Percentiles rank a stretch among this genome's conserved stretches.
phyloP scores from a whole-genome alignment of 2,888 invertebrate species.

The Agrochola litura region DNA sequence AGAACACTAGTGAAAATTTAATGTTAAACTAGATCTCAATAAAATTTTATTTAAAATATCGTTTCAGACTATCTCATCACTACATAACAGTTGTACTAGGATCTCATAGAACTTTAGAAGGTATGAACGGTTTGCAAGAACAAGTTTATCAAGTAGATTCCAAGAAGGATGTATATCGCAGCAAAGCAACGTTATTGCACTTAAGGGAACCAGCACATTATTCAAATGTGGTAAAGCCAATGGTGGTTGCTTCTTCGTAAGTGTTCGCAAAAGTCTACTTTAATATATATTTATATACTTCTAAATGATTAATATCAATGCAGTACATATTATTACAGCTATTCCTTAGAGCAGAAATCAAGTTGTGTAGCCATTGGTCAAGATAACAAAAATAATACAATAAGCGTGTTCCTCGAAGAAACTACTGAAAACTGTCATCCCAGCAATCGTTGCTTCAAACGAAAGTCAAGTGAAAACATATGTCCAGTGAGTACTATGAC shows the following conservation, averaged over 20 bases:
- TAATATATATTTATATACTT: not conserved
- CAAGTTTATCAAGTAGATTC: slow-evolving; percentile 92
- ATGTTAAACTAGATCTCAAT: not conserved
- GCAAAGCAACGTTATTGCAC: slow-evolving; percentile 92
- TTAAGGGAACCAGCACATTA: slow-evolving; percentile 90
- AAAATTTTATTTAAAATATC: slow-evolving; percentile 4
- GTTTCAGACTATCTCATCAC: slow-evolving; percentile 89
- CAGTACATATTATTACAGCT: slow-evolving; percentile 71
- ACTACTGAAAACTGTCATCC: slow-evolving; percentile 86
- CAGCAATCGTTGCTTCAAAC: slow-evolving; percentile 90
- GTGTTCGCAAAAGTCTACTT: slow-evolving; percentile 61
- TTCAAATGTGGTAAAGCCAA: slow-evolving; percentile 92
- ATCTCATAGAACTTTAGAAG: slow-evolving; percentile 91
- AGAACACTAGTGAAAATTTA: not conserved
- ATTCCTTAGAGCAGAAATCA: slow-evolving; percentile 78
- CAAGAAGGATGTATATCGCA: slow-evolving; percentile 89
- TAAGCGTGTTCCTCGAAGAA: slow-evolving; percentile 88
- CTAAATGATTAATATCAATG: slow-evolving; percentile 25
- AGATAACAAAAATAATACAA: slow-evolving; percentile 87
- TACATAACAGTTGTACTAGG: slow-evolving; percentile 93
- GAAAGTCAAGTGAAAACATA: slow-evolving; percentile 73
- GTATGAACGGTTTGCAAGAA: slow-evolving; percentile 92
- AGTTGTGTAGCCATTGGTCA: slow-evolving; percentile 92
- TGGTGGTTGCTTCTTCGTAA: slow-evolving; percentile 89
- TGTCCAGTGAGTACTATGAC: slow-evolving; percentile 79